A percentile compares a stretch with the other conserved stretches of the same genome.
Conservation (phyloP, 2,113 vertebrate species). For the Hiodon alosoides region DNA sequence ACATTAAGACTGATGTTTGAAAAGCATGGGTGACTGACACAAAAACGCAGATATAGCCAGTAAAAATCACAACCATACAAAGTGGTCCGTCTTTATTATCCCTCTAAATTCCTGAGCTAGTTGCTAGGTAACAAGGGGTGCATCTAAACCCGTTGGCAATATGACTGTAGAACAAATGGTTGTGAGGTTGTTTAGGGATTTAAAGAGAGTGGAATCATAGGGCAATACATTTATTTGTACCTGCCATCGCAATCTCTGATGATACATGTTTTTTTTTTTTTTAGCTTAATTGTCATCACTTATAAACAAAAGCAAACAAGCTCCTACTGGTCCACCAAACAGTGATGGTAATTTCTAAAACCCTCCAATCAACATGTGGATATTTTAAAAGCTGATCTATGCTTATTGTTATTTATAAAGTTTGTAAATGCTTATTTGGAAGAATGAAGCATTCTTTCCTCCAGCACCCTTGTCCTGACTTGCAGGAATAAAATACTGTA, state of each 20-base stretch:
- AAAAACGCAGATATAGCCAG: slow-evolving; percentile 2
- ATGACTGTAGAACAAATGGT: slow-evolving; percentile 16
- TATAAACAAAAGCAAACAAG: no score
- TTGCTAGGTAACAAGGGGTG: slow-evolving; percentile 50
- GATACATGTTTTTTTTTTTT: neutral
- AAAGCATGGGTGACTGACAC: neutral
- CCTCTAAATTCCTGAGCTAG: slow-evolving; percentile 44
- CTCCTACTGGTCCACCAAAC: no score
- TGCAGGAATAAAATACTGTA: no score
- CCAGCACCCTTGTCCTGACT: no score
- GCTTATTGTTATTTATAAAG: no score
- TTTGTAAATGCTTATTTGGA: no score
- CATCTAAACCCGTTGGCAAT: slow-evolving; percentile 30
- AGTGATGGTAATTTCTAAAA: no score
- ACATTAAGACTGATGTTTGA: neutral
- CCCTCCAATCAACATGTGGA: no score
- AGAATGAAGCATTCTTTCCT: no score
- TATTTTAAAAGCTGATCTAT: no score
- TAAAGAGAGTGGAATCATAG: slow-evolving; percentile 14
- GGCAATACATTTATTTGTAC: slow-evolving; percentile 10
- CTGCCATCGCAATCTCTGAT: neutral
- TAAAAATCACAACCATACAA: slow-evolving; percentile 19
- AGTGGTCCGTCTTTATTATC: slow-evolving; percentile 29
- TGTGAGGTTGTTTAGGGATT: neutral
- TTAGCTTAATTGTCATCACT: no score